A percentile compares a stretch with the other conserved stretches of the same genome.
Conservation (phyloP, 2,113 vertebrate genomes). For the Muntiacus muntjak region DNA sequence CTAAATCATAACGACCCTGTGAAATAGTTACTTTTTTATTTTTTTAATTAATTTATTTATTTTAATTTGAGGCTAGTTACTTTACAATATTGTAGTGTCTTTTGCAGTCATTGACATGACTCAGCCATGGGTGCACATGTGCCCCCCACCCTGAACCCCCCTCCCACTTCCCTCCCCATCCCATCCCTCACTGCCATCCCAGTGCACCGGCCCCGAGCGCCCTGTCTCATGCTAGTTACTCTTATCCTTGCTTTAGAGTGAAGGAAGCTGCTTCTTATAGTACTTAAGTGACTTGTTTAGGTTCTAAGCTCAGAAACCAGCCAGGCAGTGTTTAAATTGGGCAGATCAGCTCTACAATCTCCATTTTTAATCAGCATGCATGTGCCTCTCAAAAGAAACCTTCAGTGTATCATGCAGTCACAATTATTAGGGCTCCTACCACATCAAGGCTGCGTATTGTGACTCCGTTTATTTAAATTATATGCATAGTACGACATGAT, state of each 20-base stretch:
- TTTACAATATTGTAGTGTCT: neutral
- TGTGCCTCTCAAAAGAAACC: neutral
- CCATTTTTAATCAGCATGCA: accelerated
- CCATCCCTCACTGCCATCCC: neutral
- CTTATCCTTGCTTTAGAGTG: neutral
- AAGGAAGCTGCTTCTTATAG: neutral
- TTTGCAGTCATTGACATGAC: neutral
- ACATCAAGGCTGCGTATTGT: neutral
- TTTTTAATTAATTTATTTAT: neutral
- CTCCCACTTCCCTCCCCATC: neutral
- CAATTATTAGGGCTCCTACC: accelerated
- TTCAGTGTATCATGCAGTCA: accelerated
- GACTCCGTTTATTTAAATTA: neutral
- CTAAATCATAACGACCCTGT: neutral
- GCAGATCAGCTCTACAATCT: neutral
- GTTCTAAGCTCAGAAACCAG: neutral
- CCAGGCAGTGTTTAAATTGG: neutral
- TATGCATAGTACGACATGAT: neutral
- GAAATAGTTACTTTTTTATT: neutral
- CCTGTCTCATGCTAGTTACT: neutral
- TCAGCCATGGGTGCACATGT: neutral
- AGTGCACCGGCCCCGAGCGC: neutral
- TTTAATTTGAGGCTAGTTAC: neutral
- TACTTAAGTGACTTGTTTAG: neutral
- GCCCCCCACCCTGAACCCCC: neutral